Percentiles rank a stretch among this genome's conserved stretches.
Evolutionary conservation across 2,797 vertebrate species (phyloP).

Genomic region (Gambusia yucatana): DNA sequence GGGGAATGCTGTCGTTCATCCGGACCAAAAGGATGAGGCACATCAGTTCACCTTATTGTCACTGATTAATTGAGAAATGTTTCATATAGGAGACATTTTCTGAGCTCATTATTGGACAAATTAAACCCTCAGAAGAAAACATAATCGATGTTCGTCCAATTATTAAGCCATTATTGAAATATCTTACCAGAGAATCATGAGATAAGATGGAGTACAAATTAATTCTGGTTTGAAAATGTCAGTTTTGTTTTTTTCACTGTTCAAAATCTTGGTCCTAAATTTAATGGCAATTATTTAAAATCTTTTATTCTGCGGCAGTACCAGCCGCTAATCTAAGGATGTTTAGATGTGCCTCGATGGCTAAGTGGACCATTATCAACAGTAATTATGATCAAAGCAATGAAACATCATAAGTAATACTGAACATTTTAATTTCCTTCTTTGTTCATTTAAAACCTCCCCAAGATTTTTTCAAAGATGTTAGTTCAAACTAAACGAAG

Average conservation of each 20-base stretch:
- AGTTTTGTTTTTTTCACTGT: background rate
- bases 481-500: background rate
- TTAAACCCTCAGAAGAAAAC: background rate
- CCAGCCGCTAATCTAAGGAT: background rate
- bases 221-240: background rate
- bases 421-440: background rate
- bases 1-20: background rate
- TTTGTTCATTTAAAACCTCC: background rate
- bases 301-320: background rate
- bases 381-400: slow-evolving; percentile 4
- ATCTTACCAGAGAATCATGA: background rate
- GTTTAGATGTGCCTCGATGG: background rate
- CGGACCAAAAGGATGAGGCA: background rate
- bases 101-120: background rate
- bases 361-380: background rate
- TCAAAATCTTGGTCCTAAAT: background rate
- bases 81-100: background rate
- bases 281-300: background rate
- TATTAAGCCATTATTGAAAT: background rate
- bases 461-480: background rate
- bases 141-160: background rate
- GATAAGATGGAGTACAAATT: background rate
- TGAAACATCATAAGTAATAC: background rate
- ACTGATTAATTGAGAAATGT: background rate
- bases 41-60: background rate